phyloP scores from a whole-genome alignment of 2,888 invertebrate genomes.

The Rhaphigaster nebulosa region DNA sequence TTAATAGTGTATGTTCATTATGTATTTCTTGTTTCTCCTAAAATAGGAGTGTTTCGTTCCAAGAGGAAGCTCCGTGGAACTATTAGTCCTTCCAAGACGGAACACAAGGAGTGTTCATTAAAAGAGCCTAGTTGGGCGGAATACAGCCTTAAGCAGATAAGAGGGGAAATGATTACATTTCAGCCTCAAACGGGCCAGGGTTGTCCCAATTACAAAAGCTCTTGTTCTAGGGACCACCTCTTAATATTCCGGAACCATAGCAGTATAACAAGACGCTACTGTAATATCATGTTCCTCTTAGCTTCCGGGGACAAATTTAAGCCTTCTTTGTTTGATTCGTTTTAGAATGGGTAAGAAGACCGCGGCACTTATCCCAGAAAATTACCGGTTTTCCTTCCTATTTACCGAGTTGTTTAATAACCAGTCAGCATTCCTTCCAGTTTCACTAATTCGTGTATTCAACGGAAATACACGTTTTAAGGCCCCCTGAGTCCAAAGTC shows the following conservation, averaged over 20 bases:
- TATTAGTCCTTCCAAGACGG: neutral
- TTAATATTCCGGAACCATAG: constrained; percentile 18
- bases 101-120: constrained; percentile 36
- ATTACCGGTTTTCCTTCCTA: neutral
- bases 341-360: neutral
- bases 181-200: constrained; percentile 21
- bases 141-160: constrained; percentile 24
- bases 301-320: neutral
- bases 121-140: constrained; percentile 32
- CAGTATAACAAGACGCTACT: constrained; percentile 9
- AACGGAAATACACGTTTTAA: too few relatives aligned
- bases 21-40: neutral
- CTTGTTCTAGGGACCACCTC: constrained; percentile 26
- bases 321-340: neutral
- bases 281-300: neutral
- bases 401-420: neutral
- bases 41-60: neutral
- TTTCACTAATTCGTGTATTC: too few relatives aligned
- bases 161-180: constrained; percentile 22
- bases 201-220: constrained; percentile 25
- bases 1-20: neutral
- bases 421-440: too few relatives aligned
- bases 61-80: neutral
- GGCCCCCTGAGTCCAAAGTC: too few relatives aligned
- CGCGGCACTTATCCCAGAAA: neutral